These are phyloP conservation scores for Sebastes dallii DNA, from an alignment of 2,797 vertebrate genomes.

Conservation along the genomic window DNA sequence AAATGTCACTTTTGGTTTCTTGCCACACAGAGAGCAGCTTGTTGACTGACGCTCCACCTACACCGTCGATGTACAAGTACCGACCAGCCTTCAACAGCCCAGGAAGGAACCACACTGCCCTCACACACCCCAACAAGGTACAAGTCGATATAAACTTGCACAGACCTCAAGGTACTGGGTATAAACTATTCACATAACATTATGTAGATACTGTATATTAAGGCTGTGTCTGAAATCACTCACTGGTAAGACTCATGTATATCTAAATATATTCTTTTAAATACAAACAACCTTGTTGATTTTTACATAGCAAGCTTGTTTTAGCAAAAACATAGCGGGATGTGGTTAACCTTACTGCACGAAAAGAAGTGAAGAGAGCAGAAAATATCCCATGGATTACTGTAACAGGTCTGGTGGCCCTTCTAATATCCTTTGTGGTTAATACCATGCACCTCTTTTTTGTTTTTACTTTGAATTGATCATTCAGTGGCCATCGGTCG, in stretches of 20 bases:
- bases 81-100: constrained; percentile 89
- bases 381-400: not conserved
- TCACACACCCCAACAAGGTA: constrained; percentile 84
- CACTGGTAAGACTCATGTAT: not conserved
- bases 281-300: not conserved
- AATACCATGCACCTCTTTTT: constrained; percentile 73
- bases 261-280: not conserved
- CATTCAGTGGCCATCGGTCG: constrained; percentile 83
- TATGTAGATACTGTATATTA: not conserved
- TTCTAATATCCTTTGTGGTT: constrained; percentile 64
- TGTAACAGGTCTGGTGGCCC: constrained; percentile 35
- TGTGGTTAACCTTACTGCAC: not conserved
- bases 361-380: not conserved
- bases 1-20: constrained; percentile 28
- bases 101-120: constrained; percentile 86
- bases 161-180: not conserved
- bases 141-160: not conserved
- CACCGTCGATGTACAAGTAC: constrained; percentile 96
- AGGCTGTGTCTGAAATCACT: too few relatives aligned
- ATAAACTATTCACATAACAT: not conserved
- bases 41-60: constrained; percentile 90
- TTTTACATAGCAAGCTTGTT: not conserved
- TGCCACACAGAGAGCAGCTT: constrained; percentile 87
- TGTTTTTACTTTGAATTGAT: constrained; percentile 75
- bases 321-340: not conserved